These are phyloP conservation scores for Phyllopteryx taeniolatus DNA, from an alignment of 2,113 vertebrate genomes.

Conservation along the genomic window DNA sequence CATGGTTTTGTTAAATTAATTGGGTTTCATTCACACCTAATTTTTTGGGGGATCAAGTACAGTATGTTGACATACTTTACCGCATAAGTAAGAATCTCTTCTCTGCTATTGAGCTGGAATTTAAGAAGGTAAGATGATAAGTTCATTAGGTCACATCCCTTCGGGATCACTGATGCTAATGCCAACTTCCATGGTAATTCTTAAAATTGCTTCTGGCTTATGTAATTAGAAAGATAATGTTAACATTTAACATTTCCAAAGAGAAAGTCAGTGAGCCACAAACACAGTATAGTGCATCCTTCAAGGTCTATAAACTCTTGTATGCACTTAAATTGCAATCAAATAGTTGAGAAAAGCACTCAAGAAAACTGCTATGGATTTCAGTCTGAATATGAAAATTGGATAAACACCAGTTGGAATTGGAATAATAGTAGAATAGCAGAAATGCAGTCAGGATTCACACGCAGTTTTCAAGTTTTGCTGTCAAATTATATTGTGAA, in stretches of 20 bases:
- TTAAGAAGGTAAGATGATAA: constrained; percentile 4
- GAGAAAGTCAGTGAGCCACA: background rate
- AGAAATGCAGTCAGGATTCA: background rate
- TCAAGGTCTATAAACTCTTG: background rate
- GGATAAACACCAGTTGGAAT: background rate
- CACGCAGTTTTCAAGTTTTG: constrained; percentile 17
- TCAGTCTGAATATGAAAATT: background rate
- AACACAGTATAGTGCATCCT: background rate
- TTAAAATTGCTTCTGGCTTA: background rate
- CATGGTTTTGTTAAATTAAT: background rate
- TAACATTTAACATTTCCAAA: background rate
- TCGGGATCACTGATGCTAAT: background rate
- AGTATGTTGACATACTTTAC: background rate
- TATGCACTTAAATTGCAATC: background rate
- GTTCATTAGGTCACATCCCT: constrained; percentile 5
- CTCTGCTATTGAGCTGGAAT: background rate
- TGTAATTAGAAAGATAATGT: constrained; percentile 1
- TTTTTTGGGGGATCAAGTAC: background rate
- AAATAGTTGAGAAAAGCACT: background rate
- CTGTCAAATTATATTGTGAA: constrained; percentile 20
- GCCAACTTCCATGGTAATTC: background rate
- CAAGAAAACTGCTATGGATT: background rate
- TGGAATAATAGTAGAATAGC: background rate
- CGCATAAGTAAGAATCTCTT: background rate
- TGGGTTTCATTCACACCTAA: background rate